Conservation (phyloP, 2,797 vertebrate genomes). For the Mallotus villosus region DNA sequence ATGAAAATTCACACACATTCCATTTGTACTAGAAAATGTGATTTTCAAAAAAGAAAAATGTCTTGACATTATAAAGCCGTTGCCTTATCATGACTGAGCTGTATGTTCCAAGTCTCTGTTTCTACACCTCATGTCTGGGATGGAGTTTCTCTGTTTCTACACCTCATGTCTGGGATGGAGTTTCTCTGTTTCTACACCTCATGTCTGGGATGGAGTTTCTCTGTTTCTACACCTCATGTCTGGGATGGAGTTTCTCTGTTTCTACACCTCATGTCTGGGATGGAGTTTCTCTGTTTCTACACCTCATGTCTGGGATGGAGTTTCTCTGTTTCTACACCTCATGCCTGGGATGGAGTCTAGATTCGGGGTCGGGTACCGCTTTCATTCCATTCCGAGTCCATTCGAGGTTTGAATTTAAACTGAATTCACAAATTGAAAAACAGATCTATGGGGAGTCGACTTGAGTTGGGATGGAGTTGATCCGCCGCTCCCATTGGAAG, state of each 20-base stretch:
- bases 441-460: background rate
- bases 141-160: background rate
- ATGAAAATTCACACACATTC: conserved; percentile 48
- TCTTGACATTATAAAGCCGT: conserved; percentile 25
- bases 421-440: background rate
- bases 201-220: background rate
- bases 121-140: no score
- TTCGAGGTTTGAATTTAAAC: background rate
- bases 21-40: conserved; percentile 45
- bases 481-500: background rate
- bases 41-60: conserved; percentile 37
- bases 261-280: background rate
- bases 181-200: background rate
- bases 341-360: background rate
- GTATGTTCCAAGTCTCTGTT: background rate
- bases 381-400: background rate
- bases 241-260: background rate
- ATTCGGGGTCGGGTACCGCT: background rate
- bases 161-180: background rate
- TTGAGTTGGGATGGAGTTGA: background rate
- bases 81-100: background rate
- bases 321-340: background rate
- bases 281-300: background rate
- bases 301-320: background rate
- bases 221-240: background rate